Evolutionary conservation across 1,140 invertebrate genomes (phyloP).

Genomic region (Pseudachorutes palmiensis): DNA sequence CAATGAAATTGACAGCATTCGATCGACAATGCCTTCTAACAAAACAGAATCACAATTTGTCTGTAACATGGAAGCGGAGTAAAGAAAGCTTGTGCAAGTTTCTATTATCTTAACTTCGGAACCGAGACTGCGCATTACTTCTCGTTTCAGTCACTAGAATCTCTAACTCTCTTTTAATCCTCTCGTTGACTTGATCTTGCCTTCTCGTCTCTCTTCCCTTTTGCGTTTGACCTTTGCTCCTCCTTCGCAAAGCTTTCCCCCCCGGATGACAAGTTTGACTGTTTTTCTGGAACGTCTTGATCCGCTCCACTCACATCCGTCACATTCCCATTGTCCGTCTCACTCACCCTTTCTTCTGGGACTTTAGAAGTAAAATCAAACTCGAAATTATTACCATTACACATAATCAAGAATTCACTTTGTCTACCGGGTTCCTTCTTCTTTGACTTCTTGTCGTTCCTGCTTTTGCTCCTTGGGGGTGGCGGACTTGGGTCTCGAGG

Average conservation of each 20-base stretch:
- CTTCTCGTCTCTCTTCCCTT: not conserved
- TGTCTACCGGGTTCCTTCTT: slow-evolving; percentile 25
- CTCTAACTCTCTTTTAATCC: too few species aligned
- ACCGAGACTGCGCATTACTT: too few species aligned
- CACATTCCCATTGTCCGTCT: slow-evolving; percentile 27
- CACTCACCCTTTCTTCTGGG: not conserved
- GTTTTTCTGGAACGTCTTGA: slow-evolving; percentile 9
- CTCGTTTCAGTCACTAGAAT: too few species aligned
- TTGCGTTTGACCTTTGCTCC: not conserved
- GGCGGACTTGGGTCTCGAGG: slow-evolving; percentile 16
- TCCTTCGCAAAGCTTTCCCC: slow-evolving; percentile 11
- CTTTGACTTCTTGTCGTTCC: slow-evolving; percentile 28
- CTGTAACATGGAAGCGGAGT: too few species aligned
- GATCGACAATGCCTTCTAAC: too few species aligned
- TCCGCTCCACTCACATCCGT: slow-evolving; percentile 24
- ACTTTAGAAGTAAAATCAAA: not conserved
- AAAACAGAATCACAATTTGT: too few species aligned
- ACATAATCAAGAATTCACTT: too few species aligned
- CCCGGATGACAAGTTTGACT: slow-evolving; percentile 2
- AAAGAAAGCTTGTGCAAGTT: too few species aligned
- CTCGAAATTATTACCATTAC: not conserved
- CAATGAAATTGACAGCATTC: too few species aligned
- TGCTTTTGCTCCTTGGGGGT: slow-evolving; percentile 26
- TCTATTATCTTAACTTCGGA: too few species aligned
- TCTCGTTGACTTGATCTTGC: slow-evolving; percentile 10